Base-by-base conservation (phyloP, 2,113 vertebrate genomes). In the Plestiodon gilberti region DNA sequence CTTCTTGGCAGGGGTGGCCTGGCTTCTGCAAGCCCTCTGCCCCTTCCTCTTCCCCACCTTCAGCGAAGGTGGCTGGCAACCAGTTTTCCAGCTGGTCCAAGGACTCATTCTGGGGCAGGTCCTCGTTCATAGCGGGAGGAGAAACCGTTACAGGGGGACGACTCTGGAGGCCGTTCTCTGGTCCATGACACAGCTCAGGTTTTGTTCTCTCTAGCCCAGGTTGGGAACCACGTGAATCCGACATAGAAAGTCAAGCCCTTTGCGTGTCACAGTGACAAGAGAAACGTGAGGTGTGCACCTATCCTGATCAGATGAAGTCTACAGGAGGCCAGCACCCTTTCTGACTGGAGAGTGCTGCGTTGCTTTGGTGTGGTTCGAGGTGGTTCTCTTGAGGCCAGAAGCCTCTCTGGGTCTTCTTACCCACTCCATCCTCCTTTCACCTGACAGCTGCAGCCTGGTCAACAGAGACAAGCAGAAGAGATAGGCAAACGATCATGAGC, bases 1-100 rank as follows among this genome's bases (percentile, higher is more conserved):
- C 95, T 52, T 94, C 94, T 11, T 92, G 85, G 0, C 69, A 92
- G 62, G 89, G 90, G 0, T 22, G 71, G 59, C 23, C 61, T 20
- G 0, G 83, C 38, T 88, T 17, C 5, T 59, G 88, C 1, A 69
- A 0, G 33, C 5, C 28, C n/a, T 69, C 35, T 48, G 43, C 43
- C 1, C 48, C 82, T 1, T 43, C 20, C 22, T n/a, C 52, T 14
- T 0, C 1, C n/a, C 55, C 85, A 10, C 70, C 61, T 40, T 61
- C 62, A 62, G 79, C 1, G 38, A 35, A 6, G 0, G 86, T 43
- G 3, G 77, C 14, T 10, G 55, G 17, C 1, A 52, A 18, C 6
- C 33, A 57, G 1, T 77, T 25, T 67, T 55, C 78, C 7, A 35
- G 70, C 11, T 0, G 89, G 52, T 69, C 87, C 78, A 83, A 9